These are phyloP conservation scores for Brachionus asplanchnoidis DNA, from an alignment of 1,140 invertebrate genomes.

Conservation along the genomic window DNA sequence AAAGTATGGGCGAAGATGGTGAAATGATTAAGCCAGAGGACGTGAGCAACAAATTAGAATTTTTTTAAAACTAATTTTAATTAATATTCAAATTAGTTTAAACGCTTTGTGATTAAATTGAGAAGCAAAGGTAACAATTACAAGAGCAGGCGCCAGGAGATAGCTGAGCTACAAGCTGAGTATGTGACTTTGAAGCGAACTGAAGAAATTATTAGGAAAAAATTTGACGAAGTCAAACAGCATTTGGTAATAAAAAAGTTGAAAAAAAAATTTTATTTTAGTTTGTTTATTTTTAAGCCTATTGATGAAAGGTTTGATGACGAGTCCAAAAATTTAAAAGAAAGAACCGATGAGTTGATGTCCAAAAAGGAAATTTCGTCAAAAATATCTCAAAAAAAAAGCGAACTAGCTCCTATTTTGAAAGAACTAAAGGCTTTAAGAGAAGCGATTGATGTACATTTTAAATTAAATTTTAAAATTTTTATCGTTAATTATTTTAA, in stretches of 20 bases:
- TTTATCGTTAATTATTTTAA: neutral
- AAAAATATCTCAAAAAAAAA: conserved; percentile 61
- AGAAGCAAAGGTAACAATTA: conserved; percentile 72
- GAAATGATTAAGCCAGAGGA: conserved; percentile 71
- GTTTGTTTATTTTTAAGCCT: neutral
- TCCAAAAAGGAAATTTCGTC: conserved; percentile 41
- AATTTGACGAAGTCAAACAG: conserved; percentile 56
- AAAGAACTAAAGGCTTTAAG: conserved; percentile 52
- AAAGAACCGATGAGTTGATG: conserved; percentile 45
- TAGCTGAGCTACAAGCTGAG: conserved; percentile 69
- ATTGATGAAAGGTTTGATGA: conserved; percentile 4
- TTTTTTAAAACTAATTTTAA: neutral
- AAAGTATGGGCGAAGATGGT: conserved; percentile 59
- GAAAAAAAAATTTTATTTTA: neutral
- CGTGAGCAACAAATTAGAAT: conserved; percentile 45
- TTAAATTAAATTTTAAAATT: neutral
- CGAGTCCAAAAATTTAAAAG: conserved; percentile 39
- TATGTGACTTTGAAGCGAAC: conserved; percentile 65
- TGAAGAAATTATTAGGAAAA: conserved; percentile 61
- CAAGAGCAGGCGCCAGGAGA: conserved; percentile 69
- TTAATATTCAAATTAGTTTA: conserved; percentile 59
- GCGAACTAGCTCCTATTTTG: conserved; percentile 63
- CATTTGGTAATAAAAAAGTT: conserved; percentile 55
- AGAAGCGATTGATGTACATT: conserved; percentile 22
- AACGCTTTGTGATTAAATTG: conserved; percentile 72